Conservation (phyloP, 1,140 invertebrate genomes). For the Cotesia glomerata region DNA sequence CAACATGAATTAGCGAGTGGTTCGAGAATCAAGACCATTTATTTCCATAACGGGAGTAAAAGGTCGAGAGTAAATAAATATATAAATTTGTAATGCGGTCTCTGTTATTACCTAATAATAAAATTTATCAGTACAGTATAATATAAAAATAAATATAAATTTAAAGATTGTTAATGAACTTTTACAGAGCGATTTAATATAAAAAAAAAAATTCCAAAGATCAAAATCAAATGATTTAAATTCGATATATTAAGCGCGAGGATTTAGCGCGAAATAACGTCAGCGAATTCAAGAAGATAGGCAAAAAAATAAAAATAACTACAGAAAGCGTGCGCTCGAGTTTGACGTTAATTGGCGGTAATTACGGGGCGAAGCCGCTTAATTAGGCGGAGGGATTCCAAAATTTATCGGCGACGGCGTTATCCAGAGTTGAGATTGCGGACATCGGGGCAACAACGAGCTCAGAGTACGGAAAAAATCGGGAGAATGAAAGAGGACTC, state of each 20-base stretch:
- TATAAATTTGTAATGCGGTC: constrained; percentile 22
- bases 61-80: constrained; percentile 30
- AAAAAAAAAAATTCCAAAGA: no score
- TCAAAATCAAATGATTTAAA: background rate
- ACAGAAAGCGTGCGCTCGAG: constrained; percentile 33
- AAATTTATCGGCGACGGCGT: constrained; percentile 52
- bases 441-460: constrained; percentile 3
- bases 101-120: constrained; percentile 5
- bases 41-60: constrained; percentile 30
- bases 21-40: constrained; percentile 25
- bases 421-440: constrained; percentile 31
- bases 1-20: background rate
- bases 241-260: no score
- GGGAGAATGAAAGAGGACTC: background rate
- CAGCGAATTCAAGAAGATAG: background rate
- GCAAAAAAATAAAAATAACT: background rate
- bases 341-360: constrained; percentile 59
- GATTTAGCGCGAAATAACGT: no score
- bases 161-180: background rate
- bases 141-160: background rate
- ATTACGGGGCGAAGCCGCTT: constrained; percentile 55
- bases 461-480: constrained; percentile 3
- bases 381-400: constrained; percentile 53
- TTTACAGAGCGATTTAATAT: no score
- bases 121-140: background rate